phyloP scores from a whole-genome alignment of 2,888 invertebrate species.

The Drosophila meridiana region DNA sequence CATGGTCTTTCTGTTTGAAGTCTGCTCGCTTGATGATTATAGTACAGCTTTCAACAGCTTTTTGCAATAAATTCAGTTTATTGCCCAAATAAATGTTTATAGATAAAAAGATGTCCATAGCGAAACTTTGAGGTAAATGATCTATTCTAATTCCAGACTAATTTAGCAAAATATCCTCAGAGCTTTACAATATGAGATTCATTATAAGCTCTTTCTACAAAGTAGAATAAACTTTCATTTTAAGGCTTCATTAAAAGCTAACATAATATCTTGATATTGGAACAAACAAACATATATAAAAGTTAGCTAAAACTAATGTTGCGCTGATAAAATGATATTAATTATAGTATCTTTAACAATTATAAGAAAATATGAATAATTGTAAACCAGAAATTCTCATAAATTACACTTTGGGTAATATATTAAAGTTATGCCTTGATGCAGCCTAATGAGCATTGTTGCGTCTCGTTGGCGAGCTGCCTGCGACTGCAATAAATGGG shows the following conservation, averaged over 20 bases:
- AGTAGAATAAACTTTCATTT: background rate
- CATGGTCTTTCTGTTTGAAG: no score
- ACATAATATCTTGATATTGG: background rate
- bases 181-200: background rate
- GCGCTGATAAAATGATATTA: background rate
- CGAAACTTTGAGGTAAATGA: no score
- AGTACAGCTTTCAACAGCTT: no score
- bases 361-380: background rate
- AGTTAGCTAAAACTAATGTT: background rate
- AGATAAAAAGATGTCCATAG: no score
- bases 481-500: slow-evolving; percentile 61
- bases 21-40: no score
- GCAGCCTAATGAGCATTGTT: slow-evolving; percentile 15
- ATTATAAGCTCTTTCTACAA: background rate
- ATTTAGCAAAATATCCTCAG: background rate
- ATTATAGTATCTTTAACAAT: background rate
- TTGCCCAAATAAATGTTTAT: no score
- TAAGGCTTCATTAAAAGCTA: background rate
- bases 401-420: background rate
- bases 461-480: background rate
- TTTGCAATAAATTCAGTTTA: no score
- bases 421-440: slow-evolving; percentile 24
- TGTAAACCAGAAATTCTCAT: background rate
- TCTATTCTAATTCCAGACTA: no score
- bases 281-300: background rate